Percentiles rank a stretch among this genome's conserved stretches.
These are phyloP conservation scores for Catostylus mosaicus DNA, from an alignment of 30 jellyfish, hydroid and myxozoan species.

Conservation along the genomic window DNA sequence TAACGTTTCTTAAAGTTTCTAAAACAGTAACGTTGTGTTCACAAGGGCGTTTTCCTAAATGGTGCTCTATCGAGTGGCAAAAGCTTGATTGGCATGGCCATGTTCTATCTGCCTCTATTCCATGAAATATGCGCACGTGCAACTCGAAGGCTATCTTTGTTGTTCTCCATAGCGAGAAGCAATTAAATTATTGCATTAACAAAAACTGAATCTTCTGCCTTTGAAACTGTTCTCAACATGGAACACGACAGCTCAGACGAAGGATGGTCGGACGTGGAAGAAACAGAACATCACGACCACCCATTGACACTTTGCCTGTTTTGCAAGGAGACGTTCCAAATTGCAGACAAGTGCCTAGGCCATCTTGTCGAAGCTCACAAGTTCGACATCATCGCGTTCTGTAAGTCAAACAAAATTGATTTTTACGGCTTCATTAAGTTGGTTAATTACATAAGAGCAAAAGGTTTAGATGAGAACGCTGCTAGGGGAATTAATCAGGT, in stretches of 20 bases:
- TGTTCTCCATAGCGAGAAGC: background rate
- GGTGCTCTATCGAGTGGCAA: too few relatives aligned
- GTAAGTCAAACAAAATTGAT: conserved; percentile 44
- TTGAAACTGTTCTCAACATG: conserved; percentile 6
- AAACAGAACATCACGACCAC: conserved; percentile 26
- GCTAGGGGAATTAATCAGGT: background rate
- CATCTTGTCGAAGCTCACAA: conserved; percentile 61
- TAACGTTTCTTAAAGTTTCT: background rate
- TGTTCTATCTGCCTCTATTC: background rate
- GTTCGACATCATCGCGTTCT: conserved; percentile 43
- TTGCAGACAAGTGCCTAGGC: conserved; percentile 40
- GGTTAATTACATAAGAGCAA: conserved; percentile 64
- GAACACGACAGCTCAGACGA: conserved; percentile 64
- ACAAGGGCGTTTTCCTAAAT: too few relatives aligned
- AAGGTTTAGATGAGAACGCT: conserved; percentile 13
- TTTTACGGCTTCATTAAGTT: conserved; percentile 71
- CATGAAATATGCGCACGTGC: background rate
- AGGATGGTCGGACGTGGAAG: conserved; percentile 76
- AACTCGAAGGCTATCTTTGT: background rate
- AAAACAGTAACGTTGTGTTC: background rate
- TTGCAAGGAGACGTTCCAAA: conserved; percentile 37
- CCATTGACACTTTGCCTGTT: conserved; percentile 54
- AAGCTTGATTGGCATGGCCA: background rate
- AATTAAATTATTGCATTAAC: background rate
- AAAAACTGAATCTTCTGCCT: background rate